These are phyloP conservation scores for Bombus haemorrhoidalis DNA, from an alignment of 1,140 invertebrate genomes.

Conservation along the genomic window DNA sequence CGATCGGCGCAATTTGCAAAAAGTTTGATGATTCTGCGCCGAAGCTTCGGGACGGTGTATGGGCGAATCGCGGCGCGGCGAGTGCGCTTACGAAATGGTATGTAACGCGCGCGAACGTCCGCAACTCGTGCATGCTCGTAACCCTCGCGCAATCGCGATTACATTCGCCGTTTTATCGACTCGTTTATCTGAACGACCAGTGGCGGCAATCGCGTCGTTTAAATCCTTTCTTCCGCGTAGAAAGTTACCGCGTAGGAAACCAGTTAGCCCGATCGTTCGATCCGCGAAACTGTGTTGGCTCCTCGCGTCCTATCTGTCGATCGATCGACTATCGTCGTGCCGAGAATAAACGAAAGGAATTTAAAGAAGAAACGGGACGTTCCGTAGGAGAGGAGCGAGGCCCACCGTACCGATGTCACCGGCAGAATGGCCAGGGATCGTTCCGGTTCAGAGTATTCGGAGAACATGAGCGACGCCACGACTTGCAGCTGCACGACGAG, in stretches of 20 bases:
- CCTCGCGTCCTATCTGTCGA: neutral
- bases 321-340: neutral
- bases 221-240: conserved; percentile 28
- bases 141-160: conserved; percentile 20
- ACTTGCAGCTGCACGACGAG: conserved; percentile 76
- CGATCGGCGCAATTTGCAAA: no score
- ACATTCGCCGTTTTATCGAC: conserved; percentile 18
- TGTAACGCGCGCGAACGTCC: no score
- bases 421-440: conserved; percentile 77
- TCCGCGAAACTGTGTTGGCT: neutral
- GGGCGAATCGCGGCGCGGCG: no score
- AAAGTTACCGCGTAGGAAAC: conserved; percentile 6
- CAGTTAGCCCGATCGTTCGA: neutral
- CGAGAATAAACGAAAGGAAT: neutral
- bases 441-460: conserved; percentile 75
- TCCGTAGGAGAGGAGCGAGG: conserved; percentile 64
- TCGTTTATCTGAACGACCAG: neutral
- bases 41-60: no score
- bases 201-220: neutral
- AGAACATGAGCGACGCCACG: conserved; percentile 78
- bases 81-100: no score
- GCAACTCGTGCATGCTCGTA: conserved; percentile 16
- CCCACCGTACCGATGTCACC: conserved; percentile 69
- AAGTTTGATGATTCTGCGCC: no score
- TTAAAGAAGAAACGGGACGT: neutral